phyloP scores from a whole-genome alignment of 2,888 invertebrate genomes.

The Xanthorhoe spadicearia region DNA sequence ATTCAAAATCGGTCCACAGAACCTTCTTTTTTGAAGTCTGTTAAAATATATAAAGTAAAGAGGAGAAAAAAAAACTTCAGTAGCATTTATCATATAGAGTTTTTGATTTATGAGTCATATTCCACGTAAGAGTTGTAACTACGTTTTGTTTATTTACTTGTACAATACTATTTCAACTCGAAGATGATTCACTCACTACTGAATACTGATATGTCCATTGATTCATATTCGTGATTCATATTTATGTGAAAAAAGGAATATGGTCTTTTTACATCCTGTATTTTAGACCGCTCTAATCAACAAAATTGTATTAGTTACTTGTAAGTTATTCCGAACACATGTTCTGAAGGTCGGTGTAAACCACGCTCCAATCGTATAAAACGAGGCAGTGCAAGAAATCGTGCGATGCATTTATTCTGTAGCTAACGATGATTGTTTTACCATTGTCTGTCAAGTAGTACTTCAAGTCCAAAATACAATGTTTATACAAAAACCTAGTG shows the following conservation, averaged over 20 bases:
- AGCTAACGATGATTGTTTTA: not conserved
- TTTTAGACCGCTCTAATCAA: not conserved
- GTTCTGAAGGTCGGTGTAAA: slow-evolving; percentile 16
- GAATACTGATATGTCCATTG: slow-evolving; percentile 3
- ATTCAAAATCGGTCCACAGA: too few relatives aligned
- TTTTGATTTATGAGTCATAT: not conserved
- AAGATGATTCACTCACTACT: slow-evolving; percentile 11
- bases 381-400: slow-evolving; percentile 17
- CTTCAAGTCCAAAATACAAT: too few relatives aligned
- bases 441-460: too few relatives aligned
- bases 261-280: too few relatives aligned
- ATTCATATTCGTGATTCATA: slow-evolving; percentile 7
- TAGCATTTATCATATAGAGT: not conserved
- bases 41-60: too few relatives aligned
- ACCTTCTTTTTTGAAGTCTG: too few relatives aligned
- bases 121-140: not conserved
- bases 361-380: slow-evolving; percentile 11
- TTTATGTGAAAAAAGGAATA: too few relatives aligned
- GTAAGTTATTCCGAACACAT: slow-evolving; percentile 22
- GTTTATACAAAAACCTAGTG: too few relatives aligned
- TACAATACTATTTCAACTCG: not conserved
- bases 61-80: too few relatives aligned
- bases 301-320: not conserved
- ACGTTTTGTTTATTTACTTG: not conserved
- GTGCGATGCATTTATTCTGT: slow-evolving; percentile 13